These are phyloP conservation scores for Eidolon dupreanum DNA, from an alignment of 2,797 vertebrate genomes.

Conservation along the genomic window DNA sequence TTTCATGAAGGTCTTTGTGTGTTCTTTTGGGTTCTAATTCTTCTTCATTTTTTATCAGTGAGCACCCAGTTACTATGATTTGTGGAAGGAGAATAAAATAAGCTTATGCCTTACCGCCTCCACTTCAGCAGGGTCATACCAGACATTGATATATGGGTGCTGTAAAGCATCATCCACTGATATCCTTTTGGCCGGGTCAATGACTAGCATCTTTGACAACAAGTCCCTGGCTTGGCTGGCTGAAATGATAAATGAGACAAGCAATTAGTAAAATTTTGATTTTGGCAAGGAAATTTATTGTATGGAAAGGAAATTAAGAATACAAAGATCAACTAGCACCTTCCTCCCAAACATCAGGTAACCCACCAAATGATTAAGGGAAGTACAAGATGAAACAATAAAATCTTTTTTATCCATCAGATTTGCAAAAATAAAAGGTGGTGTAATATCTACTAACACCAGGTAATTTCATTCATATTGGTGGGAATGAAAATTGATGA, in stretches of 20 bases:
- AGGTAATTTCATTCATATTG: conserved; percentile 46
- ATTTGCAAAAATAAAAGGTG: conserved; percentile 21
- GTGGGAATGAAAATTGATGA: neutral
- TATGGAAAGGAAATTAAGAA: neutral
- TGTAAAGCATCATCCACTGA: conserved; percentile 99
- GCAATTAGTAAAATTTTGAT: neutral
- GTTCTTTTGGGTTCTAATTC: neutral
- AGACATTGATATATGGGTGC: conserved; percentile 99
- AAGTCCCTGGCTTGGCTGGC: conserved; percentile 99
- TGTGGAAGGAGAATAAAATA: neutral
- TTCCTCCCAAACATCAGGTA: neutral
- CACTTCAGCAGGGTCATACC: conserved; percentile 99
- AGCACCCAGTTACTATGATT: neutral
- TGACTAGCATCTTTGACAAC: conserved; percentile 99
- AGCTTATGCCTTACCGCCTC: conserved; percentile 93
- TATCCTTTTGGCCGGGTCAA: conserved; percentile 98
- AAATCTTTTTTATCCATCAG: neutral
- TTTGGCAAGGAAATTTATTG: neutral
- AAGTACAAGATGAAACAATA: neutral
- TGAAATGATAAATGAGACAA: conserved; percentile 84
- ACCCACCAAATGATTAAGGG: neutral
- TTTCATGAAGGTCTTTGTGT: neutral
- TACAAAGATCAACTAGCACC: neutral
- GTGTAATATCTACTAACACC: neutral
- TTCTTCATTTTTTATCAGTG: neutral